A percentile compares a stretch with the other conserved stretches of the same genome.
phyloP scores from a whole-genome alignment of 1,140 invertebrate species.

The Aethina tumida region DNA sequence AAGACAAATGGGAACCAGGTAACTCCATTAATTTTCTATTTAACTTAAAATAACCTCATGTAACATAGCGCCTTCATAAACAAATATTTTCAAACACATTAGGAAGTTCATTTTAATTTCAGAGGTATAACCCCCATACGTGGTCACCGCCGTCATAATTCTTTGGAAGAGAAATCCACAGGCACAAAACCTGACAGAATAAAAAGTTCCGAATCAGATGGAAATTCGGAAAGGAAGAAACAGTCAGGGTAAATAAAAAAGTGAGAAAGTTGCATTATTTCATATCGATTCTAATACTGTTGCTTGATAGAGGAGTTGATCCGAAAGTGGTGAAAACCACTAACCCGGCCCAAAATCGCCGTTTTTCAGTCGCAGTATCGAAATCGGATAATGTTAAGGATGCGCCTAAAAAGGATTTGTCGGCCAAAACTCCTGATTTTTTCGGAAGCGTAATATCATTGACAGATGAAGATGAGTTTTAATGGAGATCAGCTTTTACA shows the following conservation, averaged over 20 bases:
- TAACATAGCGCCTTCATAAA: no score
- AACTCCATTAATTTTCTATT: conserved; percentile 5
- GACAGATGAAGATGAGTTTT: conserved; percentile 16
- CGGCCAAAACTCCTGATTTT: conserved; percentile 13
- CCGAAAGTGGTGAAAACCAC: background rate
- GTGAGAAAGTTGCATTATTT: background rate
- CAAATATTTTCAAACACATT: background rate
- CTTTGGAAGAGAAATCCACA: conserved; percentile 14
- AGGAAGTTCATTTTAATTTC: conserved; percentile 7
- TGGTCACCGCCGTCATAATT: conserved; percentile 14
- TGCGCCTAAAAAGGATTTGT: conserved; percentile 1
- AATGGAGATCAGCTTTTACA: no score
- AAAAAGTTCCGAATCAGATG: conserved; percentile 14
- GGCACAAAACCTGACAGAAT: conserved; percentile 9
- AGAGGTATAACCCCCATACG: conserved; percentile 5
- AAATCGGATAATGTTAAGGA: conserved; percentile 1
- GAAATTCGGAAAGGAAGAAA: background rate
- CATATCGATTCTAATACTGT: background rate
- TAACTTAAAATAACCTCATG: background rate
- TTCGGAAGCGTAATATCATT: conserved; percentile 23
- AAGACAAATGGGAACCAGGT: conserved; percentile 44
- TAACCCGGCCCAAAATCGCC: conserved; percentile 11
- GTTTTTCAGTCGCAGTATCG: conserved; percentile 20
- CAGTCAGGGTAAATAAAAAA: conserved; percentile 4
- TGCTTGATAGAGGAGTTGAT: conserved; percentile 8